These are phyloP conservation scores for Pituophis catenifer DNA, from an alignment of 2,113 vertebrate genomes.

Conservation along the genomic window DNA sequence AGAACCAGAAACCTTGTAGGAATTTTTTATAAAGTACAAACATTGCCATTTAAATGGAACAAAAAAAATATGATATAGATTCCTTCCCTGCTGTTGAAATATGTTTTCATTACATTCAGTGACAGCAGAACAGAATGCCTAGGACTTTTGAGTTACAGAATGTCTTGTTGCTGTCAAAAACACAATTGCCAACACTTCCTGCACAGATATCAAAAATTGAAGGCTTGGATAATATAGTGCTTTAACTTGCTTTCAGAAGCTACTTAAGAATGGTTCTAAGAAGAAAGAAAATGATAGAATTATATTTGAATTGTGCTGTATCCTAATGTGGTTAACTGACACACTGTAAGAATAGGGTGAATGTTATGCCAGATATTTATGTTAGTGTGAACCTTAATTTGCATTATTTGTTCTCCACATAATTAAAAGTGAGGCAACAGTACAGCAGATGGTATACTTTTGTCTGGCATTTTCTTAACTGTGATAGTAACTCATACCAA, in stretches of 20 bases:
- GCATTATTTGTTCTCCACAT: constrained; percentile 15
- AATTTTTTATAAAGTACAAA: not conserved
- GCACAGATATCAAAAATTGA: constrained; percentile 49
- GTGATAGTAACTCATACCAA: not conserved
- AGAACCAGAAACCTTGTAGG: not conserved
- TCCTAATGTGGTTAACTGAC: not conserved
- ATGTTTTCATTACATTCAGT: constrained; percentile 63
- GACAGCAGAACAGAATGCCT: constrained; percentile 64
- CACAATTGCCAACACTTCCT: constrained; percentile 47
- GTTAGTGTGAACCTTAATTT: constrained; percentile 7
- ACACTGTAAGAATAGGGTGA: not conserved
- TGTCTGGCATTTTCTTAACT: constrained; percentile 1
- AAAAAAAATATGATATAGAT: constrained; percentile 56
- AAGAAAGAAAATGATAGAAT: constrained; percentile 17
- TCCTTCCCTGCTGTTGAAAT: constrained; percentile 50
- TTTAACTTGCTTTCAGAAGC: constrained; percentile 43
- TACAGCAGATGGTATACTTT: constrained; percentile 4
- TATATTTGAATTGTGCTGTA: constrained; percentile 7
- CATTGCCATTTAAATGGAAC: constrained; percentile 46
- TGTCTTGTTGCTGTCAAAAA: constrained; percentile 59
- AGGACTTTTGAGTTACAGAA: not conserved
- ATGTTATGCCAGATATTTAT: constrained; percentile 8
- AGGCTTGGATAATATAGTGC: constrained; percentile 54
- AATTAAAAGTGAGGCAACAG: constrained; percentile 10
- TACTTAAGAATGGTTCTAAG: constrained; percentile 29